Evolutionary conservation across 2,113 vertebrate species (phyloP).

Genomic region (Bambusicola thoracicus): DNA sequence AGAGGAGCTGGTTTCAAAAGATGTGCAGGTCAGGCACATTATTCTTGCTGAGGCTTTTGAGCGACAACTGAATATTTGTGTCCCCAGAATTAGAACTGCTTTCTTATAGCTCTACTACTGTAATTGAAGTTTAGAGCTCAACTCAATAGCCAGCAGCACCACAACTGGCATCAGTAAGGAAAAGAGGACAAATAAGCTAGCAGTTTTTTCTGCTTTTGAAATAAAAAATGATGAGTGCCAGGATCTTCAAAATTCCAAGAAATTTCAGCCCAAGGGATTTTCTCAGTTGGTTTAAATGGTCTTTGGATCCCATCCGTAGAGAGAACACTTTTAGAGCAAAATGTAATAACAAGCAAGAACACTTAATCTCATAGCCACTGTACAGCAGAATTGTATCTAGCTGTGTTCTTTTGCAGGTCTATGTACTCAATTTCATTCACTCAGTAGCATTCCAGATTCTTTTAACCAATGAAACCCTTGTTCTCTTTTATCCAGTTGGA

Average conservation of each 20-base stretch:
- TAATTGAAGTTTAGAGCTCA: conserved; percentile 9
- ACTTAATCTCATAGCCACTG: neutral
- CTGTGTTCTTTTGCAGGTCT: neutral
- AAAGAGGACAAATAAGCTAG: neutral
- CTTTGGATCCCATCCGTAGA: neutral
- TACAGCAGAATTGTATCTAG: neutral
- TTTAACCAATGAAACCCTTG: neutral
- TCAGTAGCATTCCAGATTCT: neutral
- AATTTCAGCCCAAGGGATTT: neutral
- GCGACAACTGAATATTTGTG: neutral
- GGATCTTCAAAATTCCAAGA: neutral
- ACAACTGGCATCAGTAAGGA: neutral
- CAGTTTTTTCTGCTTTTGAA: neutral
- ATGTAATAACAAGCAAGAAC: neutral
- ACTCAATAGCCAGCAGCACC: neutral
- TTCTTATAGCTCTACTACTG: neutral
- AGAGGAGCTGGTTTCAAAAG: neutral
- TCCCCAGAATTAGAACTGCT: conserved; percentile 7
- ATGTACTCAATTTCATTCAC: neutral
- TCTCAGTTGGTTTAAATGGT: neutral
- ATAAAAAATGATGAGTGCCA: neutral
- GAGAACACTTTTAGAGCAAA: neutral
- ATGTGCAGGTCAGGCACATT: neutral
- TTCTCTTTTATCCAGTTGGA: neutral
- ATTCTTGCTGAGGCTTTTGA: neutral